Evolutionary conservation across 2,888 invertebrate genomes (phyloP).

Genomic region (Xestia ashworthii): DNA sequence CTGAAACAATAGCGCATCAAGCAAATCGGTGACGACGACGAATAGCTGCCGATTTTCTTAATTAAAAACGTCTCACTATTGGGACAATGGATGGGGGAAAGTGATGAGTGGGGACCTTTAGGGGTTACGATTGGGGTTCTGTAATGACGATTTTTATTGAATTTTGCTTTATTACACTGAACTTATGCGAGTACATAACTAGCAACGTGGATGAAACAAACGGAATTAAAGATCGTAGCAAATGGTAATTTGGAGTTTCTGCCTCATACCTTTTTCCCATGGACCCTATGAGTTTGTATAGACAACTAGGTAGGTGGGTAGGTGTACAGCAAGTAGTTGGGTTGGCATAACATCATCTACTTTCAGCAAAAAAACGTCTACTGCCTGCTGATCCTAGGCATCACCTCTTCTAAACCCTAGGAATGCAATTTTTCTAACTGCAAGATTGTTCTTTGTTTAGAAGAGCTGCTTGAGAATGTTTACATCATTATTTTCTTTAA

Average conservation of each 20-base stretch:
- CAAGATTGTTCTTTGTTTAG: not conserved
- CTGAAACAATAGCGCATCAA: constrained; percentile 80
- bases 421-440: not conserved
- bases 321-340: not conserved
- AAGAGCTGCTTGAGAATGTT: not conserved
- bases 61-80: constrained; percentile 88
- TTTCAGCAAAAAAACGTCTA: not conserved
- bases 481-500: not conserved
- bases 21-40: constrained; percentile 83
- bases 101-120: constrained; percentile 48
- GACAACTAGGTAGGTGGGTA: not conserved
- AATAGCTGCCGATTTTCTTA: constrained; percentile 84
- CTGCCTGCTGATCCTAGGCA: not conserved
- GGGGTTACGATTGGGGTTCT: constrained; percentile 23
- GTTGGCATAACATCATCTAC: not conserved
- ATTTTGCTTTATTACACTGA: not conserved
- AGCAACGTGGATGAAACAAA: not conserved
- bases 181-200: not conserved
- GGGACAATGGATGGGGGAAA: constrained; percentile 72
- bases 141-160: constrained; percentile 6
- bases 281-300: not conserved
- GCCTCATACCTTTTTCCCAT: not conserved
- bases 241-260: not conserved
- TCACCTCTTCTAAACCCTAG: not conserved
- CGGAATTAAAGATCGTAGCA: not conserved